Base-by-base conservation (phyloP, 2,888 invertebrate species). In the Dexiosoma caninum region DNA sequence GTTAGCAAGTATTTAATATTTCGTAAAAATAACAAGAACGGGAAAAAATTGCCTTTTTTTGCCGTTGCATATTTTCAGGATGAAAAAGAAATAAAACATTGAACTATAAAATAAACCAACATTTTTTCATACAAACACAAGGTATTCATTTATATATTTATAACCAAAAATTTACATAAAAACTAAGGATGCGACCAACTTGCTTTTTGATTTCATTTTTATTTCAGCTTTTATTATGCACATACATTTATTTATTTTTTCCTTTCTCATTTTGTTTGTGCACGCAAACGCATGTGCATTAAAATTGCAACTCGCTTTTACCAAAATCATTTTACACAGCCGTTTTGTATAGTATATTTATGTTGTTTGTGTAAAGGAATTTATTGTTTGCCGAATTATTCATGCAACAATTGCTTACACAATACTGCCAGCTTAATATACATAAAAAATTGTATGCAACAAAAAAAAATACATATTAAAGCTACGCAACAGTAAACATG, bases 401-500 rank as follows among this genome's bases (percentile, higher is more conserved):
- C 78, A 74, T 75, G 74, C 75, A 46, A 78, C 59, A 80, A 82
- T 78, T 69, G 82, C 72, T 83, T 80, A 66, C 64, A 80, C 59
- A 80, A 62, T 81, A 84, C 83, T 85, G 85, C 84, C 86, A 85
- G 85, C 85, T 86, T 82, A 85, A 87, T 86, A 85, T 86, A 85
- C 84, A 84, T 84, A 62, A 2, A 30, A 10, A 30, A 3, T 6
- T 16, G n/a, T n/a, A 86, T 40, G 55, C 37, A 35, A 19, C 23
- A 51, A 19, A 51, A 59, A 16, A 6, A 21, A 0, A 8, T 10
- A 14, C 16, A 12, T 12, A 3, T 37, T n/a, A 42, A 53, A 55
- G 9, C 8, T 2, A 14, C 10, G 6, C 14, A 30, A n/a, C 10
- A 9, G 0, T 7, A 23, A 64, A 60, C 5, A 10, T 27, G 14